phyloP scores from a whole-genome alignment of 2,113 vertebrate genomes.

The Toxotes chatareus region DNA sequence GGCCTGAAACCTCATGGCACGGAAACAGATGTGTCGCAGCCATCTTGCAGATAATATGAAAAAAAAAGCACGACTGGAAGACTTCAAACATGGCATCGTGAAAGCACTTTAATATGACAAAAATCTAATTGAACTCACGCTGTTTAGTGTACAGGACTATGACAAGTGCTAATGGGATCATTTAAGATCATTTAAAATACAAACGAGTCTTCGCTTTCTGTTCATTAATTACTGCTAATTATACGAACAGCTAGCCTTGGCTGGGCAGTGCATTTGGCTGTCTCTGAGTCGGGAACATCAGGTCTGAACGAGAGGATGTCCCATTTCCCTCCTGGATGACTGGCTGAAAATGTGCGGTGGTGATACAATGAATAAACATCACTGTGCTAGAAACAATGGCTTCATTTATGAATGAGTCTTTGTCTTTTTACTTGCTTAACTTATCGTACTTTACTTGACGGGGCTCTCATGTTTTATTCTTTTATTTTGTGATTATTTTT shows the following conservation, averaged over 20 bases:
- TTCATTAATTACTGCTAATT: conserved; percentile 99
- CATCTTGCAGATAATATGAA: conserved; percentile 32
- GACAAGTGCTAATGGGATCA: conserved; percentile 99
- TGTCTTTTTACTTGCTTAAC: background rate
- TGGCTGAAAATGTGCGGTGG: conserved; percentile 39
- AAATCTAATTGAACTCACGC: conserved; percentile 97
- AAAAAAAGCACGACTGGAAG: conserved; percentile 39
- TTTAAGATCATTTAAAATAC: conserved; percentile 99
- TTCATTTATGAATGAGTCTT: background rate
- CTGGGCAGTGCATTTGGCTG: conserved; percentile 90
- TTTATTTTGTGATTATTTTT: background rate
- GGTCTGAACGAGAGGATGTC: conserved; percentile 63
- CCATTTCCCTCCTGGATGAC: conserved; percentile 54
- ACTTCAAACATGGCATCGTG: conserved; percentile 71
- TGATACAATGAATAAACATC: conserved; percentile 45
- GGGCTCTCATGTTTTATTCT: background rate
- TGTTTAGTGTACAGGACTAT: conserved; percentile 99
- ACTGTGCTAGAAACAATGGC: background rate
- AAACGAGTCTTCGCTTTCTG: conserved; percentile 99
- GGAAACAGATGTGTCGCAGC: conserved; percentile 16
- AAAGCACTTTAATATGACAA: conserved; percentile 92
- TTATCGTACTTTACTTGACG: background rate
- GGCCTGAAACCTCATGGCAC: background rate
- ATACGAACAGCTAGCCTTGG: conserved; percentile 94
- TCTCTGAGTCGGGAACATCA: conserved; percentile 78